A percentile compares a stretch with the other conserved stretches of the same genome.
phyloP scores from a whole-genome alignment of 2,797 vertebrate genomes.

The Mycteria americana region DNA sequence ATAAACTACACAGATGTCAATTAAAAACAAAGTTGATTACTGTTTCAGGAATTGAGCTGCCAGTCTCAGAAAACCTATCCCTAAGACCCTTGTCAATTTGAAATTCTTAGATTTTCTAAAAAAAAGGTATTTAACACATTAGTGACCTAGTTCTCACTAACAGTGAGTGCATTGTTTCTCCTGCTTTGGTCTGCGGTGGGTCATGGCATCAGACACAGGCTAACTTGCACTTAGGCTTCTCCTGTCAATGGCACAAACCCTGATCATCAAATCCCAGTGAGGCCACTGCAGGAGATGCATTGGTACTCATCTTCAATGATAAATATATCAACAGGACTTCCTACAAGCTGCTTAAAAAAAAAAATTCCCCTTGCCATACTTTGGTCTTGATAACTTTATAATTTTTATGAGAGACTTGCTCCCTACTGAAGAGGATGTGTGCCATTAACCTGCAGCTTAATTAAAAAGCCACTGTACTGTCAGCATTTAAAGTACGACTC shows the following conservation, averaged over 20 bases:
- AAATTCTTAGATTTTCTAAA: not conserved
- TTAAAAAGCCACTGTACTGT: not conserved
- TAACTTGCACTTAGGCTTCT: not conserved
- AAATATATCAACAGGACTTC: not conserved
- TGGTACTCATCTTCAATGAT: not conserved
- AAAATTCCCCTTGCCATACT: not conserved
- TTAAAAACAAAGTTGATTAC: not conserved
- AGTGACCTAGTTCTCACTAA: not conserved
- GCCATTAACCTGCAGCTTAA: not conserved
- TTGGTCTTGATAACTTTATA: not conserved
- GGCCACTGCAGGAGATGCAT: not conserved
- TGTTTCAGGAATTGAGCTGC: not conserved
- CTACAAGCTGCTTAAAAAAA: not conserved
- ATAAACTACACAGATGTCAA: not conserved
- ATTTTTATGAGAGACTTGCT: not conserved
- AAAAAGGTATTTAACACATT: not conserved
- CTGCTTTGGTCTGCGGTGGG: not conserved
- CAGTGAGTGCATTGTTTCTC: accelerated
- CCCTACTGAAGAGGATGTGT: not conserved
- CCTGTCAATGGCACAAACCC: not conserved
- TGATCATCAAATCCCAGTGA: not conserved
- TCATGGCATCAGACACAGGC: not conserved
- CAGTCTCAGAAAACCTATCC: not conserved
- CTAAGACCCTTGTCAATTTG: not conserved
- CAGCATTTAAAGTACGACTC: not conserved